Conservation (phyloP, 2,113 vertebrate species). For the Lagenorhynchus albirostris region DNA sequence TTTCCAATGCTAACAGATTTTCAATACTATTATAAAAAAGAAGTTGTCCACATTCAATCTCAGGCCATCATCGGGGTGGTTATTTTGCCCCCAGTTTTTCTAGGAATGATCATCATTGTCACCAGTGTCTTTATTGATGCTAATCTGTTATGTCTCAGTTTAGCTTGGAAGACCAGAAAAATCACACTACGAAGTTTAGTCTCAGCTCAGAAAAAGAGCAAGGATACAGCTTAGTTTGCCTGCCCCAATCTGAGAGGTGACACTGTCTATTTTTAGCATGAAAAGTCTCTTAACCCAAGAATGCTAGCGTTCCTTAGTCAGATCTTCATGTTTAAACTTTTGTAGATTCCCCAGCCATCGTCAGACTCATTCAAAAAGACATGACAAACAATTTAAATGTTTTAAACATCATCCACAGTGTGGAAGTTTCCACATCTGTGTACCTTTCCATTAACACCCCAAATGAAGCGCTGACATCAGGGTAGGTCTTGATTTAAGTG, state of each 20-base stretch:
- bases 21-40: background rate
- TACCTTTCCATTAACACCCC: background rate
- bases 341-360: background rate
- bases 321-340: background rate
- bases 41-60: background rate
- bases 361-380: background rate
- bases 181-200: background rate
- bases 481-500: background rate
- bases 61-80: background rate
- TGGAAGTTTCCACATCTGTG: no score
- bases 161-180: background rate
- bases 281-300: background rate
- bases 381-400: background rate
- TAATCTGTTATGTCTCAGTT: background rate
- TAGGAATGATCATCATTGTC: background rate
- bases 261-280: background rate
- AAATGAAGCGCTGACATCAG: background rate
- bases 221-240: background rate
- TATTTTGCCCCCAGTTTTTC: background rate
- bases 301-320: background rate
- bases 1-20: background rate
- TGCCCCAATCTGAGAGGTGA: background rate
- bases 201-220: background rate
- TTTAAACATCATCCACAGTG: accelerated
- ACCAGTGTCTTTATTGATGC: background rate